Evolutionary conservation across 2,113 vertebrate species (phyloP).

Genomic region (Actenoides lindsayi): DNA sequence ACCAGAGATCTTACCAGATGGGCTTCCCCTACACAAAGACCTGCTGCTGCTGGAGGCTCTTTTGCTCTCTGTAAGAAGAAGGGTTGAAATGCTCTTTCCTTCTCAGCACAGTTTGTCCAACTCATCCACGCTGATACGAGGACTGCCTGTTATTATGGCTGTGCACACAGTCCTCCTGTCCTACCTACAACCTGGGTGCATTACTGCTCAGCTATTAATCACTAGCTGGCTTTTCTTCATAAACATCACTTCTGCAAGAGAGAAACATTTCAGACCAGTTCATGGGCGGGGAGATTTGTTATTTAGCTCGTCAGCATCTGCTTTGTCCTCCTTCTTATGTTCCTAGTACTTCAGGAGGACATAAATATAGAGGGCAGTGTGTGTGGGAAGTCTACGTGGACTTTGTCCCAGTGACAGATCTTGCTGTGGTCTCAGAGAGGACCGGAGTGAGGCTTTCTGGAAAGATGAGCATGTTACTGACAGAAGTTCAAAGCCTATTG

Average conservation of each 20-base stretch:
- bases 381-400: neutral
- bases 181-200: neutral
- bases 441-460: neutral
- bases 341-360: neutral
- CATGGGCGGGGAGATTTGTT: neutral
- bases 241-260: neutral
- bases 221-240: neutral
- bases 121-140: accelerated
- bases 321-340: neutral
- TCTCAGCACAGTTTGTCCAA: neutral
- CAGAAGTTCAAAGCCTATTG: neutral
- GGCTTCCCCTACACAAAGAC: accelerated
- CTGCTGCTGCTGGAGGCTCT: neutral
- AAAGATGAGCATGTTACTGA: neutral
- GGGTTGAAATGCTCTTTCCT: neutral
- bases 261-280: neutral
- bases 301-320: neutral
- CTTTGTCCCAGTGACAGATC: neutral
- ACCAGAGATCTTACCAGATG: accelerated
- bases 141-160: neutral
- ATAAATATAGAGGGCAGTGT: neutral
- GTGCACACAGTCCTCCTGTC: neutral
- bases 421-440: neutral
- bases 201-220: neutral
- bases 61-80: neutral